Percentiles rank a stretch among this genome's conserved stretches.
phyloP scores from a whole-genome alignment of 2,113 vertebrate genomes.

The Cynocephalus volans region DNA sequence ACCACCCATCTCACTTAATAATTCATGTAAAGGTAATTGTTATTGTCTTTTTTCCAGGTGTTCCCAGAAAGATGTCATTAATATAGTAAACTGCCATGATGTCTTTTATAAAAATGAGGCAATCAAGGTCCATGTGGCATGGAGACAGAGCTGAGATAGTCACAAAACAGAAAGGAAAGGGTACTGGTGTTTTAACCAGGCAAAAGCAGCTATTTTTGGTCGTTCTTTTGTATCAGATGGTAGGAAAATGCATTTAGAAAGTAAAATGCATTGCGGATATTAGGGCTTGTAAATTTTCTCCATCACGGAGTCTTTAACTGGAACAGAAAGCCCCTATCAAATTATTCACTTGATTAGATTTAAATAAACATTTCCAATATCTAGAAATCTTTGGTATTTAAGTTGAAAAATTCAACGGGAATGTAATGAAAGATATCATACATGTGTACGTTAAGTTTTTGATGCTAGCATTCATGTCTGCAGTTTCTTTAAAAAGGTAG shows the following conservation, averaged over 20 bases:
- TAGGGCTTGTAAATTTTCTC: neutral
- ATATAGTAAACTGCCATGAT: neutral
- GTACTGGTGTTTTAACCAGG: neutral
- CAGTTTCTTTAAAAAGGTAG: neutral
- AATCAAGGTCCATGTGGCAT: too few species aligned
- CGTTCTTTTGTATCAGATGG: neutral
- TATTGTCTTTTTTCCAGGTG: neutral
- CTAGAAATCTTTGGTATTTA: slow-evolving; percentile 23
- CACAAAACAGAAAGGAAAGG: neutral
- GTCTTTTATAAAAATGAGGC: neutral
- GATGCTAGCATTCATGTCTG: slow-evolving; percentile 17
- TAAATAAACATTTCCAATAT: neutral
- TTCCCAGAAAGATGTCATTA: neutral
- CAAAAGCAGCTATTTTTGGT: neutral
- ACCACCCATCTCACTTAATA: neutral
- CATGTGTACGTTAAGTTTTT: slow-evolving; percentile 14
- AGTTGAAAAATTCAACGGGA: neutral
- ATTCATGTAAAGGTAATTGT: neutral
- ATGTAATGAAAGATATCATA: neutral
- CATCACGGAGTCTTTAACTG: neutral
- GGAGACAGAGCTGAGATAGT: neutral
- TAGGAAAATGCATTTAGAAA: neutral
- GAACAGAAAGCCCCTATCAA: neutral
- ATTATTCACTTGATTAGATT: slow-evolving; percentile 46
- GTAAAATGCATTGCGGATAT: neutral